Conservation (phyloP, 1,140 invertebrate species). For the Drosophila mauritiana region DNA sequence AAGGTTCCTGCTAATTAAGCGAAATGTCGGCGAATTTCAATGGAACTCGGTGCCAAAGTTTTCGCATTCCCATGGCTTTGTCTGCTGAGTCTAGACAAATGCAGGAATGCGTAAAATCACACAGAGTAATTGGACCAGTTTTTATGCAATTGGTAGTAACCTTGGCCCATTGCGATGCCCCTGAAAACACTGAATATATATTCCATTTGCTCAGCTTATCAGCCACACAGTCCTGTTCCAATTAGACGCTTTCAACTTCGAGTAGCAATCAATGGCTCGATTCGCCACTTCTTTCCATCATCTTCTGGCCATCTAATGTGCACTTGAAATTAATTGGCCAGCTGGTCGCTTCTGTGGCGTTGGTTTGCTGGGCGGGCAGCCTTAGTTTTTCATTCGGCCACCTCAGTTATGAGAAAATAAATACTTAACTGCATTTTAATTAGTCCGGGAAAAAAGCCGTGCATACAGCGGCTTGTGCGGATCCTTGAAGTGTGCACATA, state of each 20-base stretch:
- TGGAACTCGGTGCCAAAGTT: constrained; percentile 4
- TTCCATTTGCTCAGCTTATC: not conserved
- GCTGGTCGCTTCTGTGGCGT: constrained; percentile 36
- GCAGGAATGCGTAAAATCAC: constrained; percentile 22
- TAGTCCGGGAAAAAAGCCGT: constrained; percentile 39
- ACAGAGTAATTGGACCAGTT: constrained; percentile 17
- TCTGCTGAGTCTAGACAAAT: constrained; percentile 15
- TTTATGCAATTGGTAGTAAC: not conserved
- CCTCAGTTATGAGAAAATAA: constrained; percentile 67
- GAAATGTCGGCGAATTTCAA: not conserved
- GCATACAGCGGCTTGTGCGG: constrained; percentile 12
- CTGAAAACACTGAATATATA: not conserved
- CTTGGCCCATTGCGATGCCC: not conserved
- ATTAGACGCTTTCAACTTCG: constrained; percentile 15
- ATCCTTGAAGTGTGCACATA: constrained; percentile 18
- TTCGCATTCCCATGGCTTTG: not conserved
- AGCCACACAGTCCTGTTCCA: constrained; percentile 1
- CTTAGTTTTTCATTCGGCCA: constrained; percentile 32
- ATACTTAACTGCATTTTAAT: constrained; percentile 70
- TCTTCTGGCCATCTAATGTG: constrained; percentile 13
- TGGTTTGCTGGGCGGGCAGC: constrained; percentile 16
- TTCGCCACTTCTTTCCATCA: not conserved
- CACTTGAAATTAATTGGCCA: constrained; percentile 54
- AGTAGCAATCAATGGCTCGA: constrained; percentile 3
- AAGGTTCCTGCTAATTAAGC: constrained; percentile 23